A percentile compares a stretch with the other conserved stretches of the same genome.
phyloP scores from a whole-genome alignment of 2,888 invertebrate genomes.

The Euplexia lucipara region DNA sequence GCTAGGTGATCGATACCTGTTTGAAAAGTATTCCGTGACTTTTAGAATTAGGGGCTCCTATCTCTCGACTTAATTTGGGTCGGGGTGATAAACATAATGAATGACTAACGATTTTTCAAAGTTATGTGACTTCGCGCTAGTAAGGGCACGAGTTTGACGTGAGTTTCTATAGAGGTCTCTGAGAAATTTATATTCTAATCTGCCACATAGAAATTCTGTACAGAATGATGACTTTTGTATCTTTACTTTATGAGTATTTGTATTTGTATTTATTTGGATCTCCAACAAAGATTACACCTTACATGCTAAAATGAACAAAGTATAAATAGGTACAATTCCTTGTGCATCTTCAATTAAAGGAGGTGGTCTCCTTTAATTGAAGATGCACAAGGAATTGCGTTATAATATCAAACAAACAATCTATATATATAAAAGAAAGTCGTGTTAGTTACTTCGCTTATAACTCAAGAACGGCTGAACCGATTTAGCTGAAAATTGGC shows the following conservation, averaged over 20 bases:
- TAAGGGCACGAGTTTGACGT: conserved; percentile 31
- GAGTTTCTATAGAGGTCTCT: conserved; percentile 26
- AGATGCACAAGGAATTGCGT: too few relatives aligned
- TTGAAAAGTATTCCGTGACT: conserved; percentile 59
- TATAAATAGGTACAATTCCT: too few relatives aligned
- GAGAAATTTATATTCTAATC: conserved; percentile 1
- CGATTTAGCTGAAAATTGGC: too few relatives aligned
- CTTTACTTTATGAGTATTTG: neutral
- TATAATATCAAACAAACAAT: too few relatives aligned
- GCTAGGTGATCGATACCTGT: conserved; percentile 52
- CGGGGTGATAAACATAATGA: conserved; percentile 64
- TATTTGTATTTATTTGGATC: too few relatives aligned
- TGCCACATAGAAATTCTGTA: neutral
- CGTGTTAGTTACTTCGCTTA: too few relatives aligned
- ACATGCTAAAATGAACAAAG: too few relatives aligned
- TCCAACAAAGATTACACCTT: too few relatives aligned
- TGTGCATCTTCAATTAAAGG: too few relatives aligned
- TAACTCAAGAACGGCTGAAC: too few relatives aligned
- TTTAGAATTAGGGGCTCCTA: conserved; percentile 62
- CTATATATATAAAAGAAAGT: too few relatives aligned
- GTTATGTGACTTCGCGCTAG: conserved; percentile 41
- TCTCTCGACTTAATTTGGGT: conserved; percentile 65
- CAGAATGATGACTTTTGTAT: neutral
- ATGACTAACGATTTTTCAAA: conserved; percentile 65
- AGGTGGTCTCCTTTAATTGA: too few relatives aligned